These are phyloP conservation scores for Oscheius onirici DNA, from an alignment of 2,888 invertebrate genomes.

Conservation along the genomic window DNA sequence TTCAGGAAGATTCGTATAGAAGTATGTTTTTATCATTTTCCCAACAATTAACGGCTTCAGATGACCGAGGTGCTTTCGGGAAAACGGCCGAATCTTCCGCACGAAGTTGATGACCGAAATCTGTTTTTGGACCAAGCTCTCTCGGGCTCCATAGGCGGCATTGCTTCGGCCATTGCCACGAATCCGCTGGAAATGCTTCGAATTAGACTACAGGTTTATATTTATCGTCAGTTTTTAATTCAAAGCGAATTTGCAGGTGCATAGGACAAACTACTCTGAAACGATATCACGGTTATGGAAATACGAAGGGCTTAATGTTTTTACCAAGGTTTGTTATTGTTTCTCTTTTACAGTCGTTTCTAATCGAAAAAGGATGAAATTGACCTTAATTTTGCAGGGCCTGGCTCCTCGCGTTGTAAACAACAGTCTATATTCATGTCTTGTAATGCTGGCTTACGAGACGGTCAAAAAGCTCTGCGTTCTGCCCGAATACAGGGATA, in stretches of 20 bases:
- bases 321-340: constrained; percentile 56
- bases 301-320: constrained; percentile 61
- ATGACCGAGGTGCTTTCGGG: constrained; percentile 49
- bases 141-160: constrained; percentile 62
- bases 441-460: constrained; percentile 67
- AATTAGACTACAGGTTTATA: constrained; percentile 60
- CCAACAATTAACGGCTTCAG: constrained; percentile 13
- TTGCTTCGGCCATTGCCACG: constrained; percentile 63
- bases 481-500: constrained; percentile 59
- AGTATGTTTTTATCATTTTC: constrained; percentile 19
- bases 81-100: constrained; percentile 38
- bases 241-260: constrained; percentile 53
- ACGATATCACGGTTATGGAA: constrained; percentile 61
- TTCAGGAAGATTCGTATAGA: constrained; percentile 48
- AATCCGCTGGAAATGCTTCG: constrained; percentile 66
- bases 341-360: neutral
- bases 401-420: constrained; percentile 65
- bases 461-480: constrained; percentile 64
- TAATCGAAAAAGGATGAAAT: neutral
- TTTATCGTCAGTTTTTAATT: neutral
- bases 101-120: constrained; percentile 54
- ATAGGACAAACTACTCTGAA: constrained; percentile 64
- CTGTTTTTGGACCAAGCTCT: constrained; percentile 62
- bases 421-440: constrained; percentile 64
- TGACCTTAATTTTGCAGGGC: constrained; percentile 49